Evolutionary conservation across 2,888 invertebrate species (phyloP).

Genomic region (Cacoxenus indagator): DNA sequence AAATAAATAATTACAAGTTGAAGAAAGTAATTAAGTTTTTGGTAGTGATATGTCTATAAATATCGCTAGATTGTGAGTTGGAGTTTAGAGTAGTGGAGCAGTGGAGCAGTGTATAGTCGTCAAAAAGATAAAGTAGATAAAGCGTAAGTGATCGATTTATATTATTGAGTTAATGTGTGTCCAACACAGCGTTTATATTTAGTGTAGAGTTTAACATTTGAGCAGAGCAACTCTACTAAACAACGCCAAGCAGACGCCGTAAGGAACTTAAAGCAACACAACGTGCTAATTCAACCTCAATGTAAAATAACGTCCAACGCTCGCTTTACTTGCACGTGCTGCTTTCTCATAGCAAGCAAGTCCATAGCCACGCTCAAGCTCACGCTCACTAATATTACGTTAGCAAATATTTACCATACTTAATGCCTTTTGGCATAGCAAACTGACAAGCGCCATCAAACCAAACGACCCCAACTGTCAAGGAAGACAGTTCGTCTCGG

Average conservation of each 20-base stretch:
- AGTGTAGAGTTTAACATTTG: too few species aligned
- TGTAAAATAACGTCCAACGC: not conserved
- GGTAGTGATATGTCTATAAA: conserved; percentile 26
- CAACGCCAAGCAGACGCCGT: not conserved
- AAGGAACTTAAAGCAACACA: not conserved
- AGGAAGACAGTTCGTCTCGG: not conserved
- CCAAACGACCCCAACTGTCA: not conserved
- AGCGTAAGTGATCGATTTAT: not conserved
- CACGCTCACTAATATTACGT: conserved; percentile 27
- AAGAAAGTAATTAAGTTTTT: conserved; percentile 56
- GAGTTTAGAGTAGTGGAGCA: not conserved
- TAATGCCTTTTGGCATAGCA: conserved; percentile 60
- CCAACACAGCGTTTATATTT: too few species aligned
- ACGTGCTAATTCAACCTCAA: not conserved
- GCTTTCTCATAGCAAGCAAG: not conserved
- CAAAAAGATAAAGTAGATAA: too few species aligned
- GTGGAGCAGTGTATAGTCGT: too few species aligned
- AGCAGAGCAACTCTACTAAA: not conserved
- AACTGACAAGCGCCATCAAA: conserved; percentile 47
- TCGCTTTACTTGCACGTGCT: not conserved
- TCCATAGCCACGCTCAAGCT: not conserved
- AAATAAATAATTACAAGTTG: conserved; percentile 38
- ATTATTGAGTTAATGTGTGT: too few species aligned
- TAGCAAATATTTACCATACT: conserved; percentile 60
- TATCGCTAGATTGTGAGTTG: not conserved